These are phyloP conservation scores for Calliphora vicina DNA, from an alignment of 1,140 invertebrate species.

Conservation along the genomic window DNA sequence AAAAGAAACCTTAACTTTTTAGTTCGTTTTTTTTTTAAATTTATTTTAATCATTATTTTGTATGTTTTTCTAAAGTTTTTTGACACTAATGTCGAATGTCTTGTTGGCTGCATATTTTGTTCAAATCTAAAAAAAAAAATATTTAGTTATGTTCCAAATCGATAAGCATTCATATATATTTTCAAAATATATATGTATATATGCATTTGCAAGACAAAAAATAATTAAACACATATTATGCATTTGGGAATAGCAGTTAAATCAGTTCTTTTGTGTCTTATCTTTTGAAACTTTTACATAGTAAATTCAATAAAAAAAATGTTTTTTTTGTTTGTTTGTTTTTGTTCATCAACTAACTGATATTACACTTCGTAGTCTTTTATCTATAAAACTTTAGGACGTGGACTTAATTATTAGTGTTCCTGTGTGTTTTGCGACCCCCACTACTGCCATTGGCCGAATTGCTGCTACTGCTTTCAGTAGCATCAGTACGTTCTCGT, in stretches of 20 bases:
- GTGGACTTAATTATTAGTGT: conserved; percentile 1
- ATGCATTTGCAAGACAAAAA: neutral
- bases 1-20: neutral
- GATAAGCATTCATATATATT: neutral
- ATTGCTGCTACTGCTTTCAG: conserved; percentile 31
- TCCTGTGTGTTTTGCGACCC: neutral
- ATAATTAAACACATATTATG: neutral
- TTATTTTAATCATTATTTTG: neutral
- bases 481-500: conserved; percentile 46
- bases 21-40: neutral
- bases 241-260: neutral
- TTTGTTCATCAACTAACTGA: neutral
- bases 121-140: neutral
- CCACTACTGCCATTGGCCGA: neutral
- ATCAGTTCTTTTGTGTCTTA: neutral
- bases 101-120: neutral
- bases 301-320: neutral
- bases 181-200: neutral
- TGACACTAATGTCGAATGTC: neutral
- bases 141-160: neutral
- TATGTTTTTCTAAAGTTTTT: neutral
- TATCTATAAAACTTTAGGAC: neutral
- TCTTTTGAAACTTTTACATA: neutral
- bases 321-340: neutral
- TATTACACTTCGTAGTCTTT: neutral